These are phyloP conservation scores for Parazoanthus darwini DNA, from an alignment of 92 coral and sea anemone species.

Conservation along the genomic window DNA sequence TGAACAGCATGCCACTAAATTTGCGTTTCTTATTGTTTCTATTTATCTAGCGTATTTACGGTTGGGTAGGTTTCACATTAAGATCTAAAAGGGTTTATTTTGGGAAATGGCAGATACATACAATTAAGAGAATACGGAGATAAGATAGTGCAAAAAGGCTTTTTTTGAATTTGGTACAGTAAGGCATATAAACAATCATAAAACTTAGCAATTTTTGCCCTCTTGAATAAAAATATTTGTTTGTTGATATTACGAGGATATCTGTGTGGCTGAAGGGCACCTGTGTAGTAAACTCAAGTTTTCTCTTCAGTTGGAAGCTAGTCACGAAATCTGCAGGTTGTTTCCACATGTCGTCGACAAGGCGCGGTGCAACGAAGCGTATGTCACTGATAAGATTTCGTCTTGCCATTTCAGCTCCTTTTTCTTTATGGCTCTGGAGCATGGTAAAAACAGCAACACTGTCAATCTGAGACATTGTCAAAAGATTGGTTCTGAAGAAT, in stretches of 20 bases:
- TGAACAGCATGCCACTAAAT: neutral
- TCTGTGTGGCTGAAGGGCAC: conserved; percentile 6
- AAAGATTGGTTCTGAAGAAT: neutral
- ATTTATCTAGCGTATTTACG: neutral
- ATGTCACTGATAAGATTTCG: neutral
- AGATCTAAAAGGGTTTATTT: neutral
- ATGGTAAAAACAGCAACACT: neutral
- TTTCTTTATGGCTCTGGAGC: neutral
- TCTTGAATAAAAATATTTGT: neutral
- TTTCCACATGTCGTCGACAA: conserved; percentile 4
- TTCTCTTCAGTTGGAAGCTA: neutral
- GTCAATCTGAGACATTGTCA: neutral
- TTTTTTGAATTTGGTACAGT: neutral
- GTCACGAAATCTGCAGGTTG: neutral
- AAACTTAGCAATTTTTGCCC: neutral
- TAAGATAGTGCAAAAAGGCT: neutral
- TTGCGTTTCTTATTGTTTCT: neutral
- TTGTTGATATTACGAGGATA: neutral
- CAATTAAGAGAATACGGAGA: neutral
- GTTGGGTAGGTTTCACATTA: conserved; percentile 6
- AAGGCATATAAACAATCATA: neutral
- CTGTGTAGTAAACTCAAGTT: neutral
- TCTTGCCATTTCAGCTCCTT: neutral
- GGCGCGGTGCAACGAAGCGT: conserved; percentile 16
- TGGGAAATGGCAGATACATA: neutral